phyloP scores from a whole-genome alignment of 2,797 vertebrate species.

The Etheostoma perlongum region DNA sequence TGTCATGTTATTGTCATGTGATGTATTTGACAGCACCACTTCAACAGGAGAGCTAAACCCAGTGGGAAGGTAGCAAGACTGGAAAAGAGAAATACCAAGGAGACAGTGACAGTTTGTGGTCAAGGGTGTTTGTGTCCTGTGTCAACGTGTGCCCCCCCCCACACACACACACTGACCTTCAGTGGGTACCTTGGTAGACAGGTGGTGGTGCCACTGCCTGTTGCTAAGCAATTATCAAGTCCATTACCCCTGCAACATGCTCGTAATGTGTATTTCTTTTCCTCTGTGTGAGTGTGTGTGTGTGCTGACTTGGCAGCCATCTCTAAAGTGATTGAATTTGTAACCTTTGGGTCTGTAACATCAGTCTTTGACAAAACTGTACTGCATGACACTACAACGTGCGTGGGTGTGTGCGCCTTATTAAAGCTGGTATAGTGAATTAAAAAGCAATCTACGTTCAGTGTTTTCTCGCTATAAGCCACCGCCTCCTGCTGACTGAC shows the following conservation, averaged over 20 bases:
- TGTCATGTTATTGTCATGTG: conserved; percentile 21
- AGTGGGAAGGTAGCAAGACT: conserved; percentile 25
- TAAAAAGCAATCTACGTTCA: conserved; percentile 10
- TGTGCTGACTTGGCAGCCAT: conserved; percentile 46
- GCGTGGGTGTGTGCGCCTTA: conserved; percentile 34
- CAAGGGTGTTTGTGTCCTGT: conserved; percentile 30
- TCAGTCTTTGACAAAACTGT: conserved; percentile 68
- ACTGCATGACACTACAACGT: conserved; percentile 37
- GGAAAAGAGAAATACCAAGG: conserved; percentile 19
- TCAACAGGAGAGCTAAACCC: not conserved
- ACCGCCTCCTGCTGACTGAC: conserved; percentile 26
- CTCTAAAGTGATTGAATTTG: conserved; percentile 77
- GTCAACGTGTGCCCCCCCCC: conserved; percentile 6
- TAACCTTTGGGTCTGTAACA: conserved; percentile 72
- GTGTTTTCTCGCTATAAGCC: conserved; percentile 26
- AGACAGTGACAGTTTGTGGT: conserved; percentile 12
- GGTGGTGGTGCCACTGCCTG: conserved; percentile 74
- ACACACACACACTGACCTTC: conserved; percentile 66
- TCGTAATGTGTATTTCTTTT: conserved; percentile 54
- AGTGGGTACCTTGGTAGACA: conserved; percentile 74
- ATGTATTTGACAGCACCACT: conserved; percentile 24
- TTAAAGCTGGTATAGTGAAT: conserved; percentile 35
- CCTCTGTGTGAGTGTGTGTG: conserved; percentile 22
- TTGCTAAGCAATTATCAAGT: conserved; percentile 83
- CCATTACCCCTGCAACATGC: conserved; percentile 75